A percentile compares a stretch with the other conserved stretches of the same genome.
Conservation (phyloP, 2,888 invertebrate genomes). For the Lepidochrysops patricia region DNA sequence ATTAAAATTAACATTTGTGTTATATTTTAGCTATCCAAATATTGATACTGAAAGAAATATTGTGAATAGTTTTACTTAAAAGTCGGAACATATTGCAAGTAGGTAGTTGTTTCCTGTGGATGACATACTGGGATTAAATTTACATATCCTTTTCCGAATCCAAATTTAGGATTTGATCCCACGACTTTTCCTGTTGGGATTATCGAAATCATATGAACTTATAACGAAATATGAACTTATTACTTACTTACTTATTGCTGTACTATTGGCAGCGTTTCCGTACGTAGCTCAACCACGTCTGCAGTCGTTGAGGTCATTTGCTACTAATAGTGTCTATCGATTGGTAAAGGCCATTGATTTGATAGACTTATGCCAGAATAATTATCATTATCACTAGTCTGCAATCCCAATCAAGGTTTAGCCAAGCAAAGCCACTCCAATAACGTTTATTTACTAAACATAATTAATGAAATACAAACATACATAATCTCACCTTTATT, state of each 20-base stretch:
- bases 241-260: no score
- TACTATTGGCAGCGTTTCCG: no score
- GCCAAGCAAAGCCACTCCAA: neutral
- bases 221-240: no score
- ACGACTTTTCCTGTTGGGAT: no score
- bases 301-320: no score
- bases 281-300: no score
- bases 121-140: neutral
- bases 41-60: neutral
- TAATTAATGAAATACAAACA: neutral
- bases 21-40: constrained; percentile 36
- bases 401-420: neutral
- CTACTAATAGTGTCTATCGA: no score
- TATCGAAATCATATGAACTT: no score
- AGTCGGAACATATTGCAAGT: neutral
- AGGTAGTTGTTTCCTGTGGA: neutral
- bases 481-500: neutral
- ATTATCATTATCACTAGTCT: neutral
- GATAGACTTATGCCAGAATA: no score
- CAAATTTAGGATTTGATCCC: no score
- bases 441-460: neutral
- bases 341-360: no score
- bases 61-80: neutral
- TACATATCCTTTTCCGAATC: neutral
- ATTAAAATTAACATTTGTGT: constrained; percentile 59